Evolutionary conservation across 2,797 vertebrate species (phyloP).

Genomic region (Rhabdophis nuchalis): DNA sequence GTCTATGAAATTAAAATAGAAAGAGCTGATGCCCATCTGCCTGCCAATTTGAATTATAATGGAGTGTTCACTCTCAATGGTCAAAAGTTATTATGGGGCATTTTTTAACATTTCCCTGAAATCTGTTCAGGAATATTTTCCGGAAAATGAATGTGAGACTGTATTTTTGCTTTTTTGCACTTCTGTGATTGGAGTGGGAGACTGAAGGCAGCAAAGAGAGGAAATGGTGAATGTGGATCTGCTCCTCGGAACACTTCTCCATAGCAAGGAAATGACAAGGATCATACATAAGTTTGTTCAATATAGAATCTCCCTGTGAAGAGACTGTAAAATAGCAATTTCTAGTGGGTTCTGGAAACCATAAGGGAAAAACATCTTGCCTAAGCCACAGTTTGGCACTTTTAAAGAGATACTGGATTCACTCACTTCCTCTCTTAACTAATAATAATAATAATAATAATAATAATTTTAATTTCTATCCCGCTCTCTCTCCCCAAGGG

Average conservation of each 20-base stretch:
- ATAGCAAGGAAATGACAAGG: background rate
- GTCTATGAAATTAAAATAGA: constrained; percentile 57
- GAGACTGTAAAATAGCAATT: background rate
- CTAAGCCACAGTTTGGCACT: background rate
- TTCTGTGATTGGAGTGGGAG: background rate
- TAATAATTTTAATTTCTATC: too few species aligned
- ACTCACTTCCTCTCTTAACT: background rate
- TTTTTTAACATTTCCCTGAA: background rate
- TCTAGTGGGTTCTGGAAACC: background rate
- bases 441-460: too few species aligned
- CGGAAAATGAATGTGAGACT: background rate
- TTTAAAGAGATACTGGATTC: background rate
- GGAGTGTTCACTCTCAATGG: background rate
- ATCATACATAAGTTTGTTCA: background rate
- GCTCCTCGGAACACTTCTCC: background rate
- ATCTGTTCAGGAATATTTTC: background rate
- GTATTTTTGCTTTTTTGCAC: background rate
- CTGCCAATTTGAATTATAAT: background rate
- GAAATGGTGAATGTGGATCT: background rate
- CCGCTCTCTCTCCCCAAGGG: too few species aligned
- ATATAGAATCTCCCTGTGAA: background rate
- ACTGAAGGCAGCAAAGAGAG: background rate
- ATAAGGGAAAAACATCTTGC: background rate
- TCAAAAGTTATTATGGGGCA: background rate
- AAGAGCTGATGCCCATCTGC: constrained; percentile 10